phyloP scores from a whole-genome alignment of 37 sponge, comb jelly and placozoan genomes.

The Dysidea cf. avara region DNA sequence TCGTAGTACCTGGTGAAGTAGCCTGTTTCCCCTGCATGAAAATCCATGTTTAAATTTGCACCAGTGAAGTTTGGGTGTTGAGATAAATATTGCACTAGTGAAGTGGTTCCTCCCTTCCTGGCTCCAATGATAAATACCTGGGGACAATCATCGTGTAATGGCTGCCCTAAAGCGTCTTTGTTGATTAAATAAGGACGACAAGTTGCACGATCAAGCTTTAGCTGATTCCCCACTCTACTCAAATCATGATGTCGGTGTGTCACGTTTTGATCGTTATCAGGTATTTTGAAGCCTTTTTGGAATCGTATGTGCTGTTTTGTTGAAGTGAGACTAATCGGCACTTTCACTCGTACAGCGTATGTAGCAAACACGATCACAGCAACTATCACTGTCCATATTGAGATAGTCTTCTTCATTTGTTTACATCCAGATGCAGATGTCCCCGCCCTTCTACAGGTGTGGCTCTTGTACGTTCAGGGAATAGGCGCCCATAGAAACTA shows the following conservation, averaged over 20 bases:
- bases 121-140: conserved; percentile 80
- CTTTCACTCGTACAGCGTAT: no score
- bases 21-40: conserved; percentile 63
- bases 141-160: conserved; percentile 68
- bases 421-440: no score
- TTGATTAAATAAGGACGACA: conserved; percentile 49
- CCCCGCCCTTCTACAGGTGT: no score
- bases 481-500: no score
- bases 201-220: conserved; percentile 22
- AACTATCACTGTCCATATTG: no score
- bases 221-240: conserved; percentile 31
- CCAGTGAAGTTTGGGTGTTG: conserved; percentile 77
- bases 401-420: no score
- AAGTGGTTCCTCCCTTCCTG: conserved; percentile 81
- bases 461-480: no score
- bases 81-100: conserved; percentile 73
- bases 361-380: no score
- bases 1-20: conserved; percentile 54
- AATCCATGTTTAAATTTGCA: conserved; percentile 35
- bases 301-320: no score
- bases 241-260: conserved; percentile 1
- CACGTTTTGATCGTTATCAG: no score
- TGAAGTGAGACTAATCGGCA: no score
- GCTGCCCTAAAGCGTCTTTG: background rate
- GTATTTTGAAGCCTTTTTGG: no score